These are phyloP conservation scores for Cataglyphis albicans DNA, from an alignment of 2,888 invertebrate species.

Conservation along the genomic window DNA sequence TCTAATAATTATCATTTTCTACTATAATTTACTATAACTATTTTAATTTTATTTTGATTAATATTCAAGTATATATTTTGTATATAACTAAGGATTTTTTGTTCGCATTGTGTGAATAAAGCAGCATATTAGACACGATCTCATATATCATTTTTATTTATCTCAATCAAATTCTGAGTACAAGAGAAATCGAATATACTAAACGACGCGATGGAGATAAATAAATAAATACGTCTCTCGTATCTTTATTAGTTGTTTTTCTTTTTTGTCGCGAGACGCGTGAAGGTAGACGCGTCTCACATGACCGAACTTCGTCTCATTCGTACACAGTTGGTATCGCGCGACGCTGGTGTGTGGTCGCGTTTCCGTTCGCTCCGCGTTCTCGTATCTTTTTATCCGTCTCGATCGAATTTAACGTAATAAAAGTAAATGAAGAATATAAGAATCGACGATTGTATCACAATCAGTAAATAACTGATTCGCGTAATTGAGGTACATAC, in stretches of 20 bases:
- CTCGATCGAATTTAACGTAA: too few relatives aligned
- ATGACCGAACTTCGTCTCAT: neutral
- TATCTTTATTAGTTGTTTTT: too few relatives aligned
- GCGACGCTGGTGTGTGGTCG: neutral
- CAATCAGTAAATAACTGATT: neutral
- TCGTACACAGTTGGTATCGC: neutral
- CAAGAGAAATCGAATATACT: neutral
- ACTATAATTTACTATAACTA: neutral
- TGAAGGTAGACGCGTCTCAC: neutral
- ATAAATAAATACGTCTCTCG: too few relatives aligned
- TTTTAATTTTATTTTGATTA: neutral
- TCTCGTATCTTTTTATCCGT: neutral
- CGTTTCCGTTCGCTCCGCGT: neutral
- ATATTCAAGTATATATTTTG: neutral
- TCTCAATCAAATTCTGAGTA: neutral
- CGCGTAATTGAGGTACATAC: neutral
- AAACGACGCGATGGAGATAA: neutral
- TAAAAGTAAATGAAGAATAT: too few relatives aligned
- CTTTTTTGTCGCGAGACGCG: neutral
- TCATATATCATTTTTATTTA: neutral
- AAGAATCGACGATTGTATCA: neutral
- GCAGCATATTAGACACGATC: neutral
- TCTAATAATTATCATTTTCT: neutral
- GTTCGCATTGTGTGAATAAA: too few relatives aligned
- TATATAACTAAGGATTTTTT: too few relatives aligned